A percentile compares a stretch with the other conserved stretches of the same genome.
Evolutionary conservation across 1,140 invertebrate genomes (phyloP).

Genomic region (Bombus fervidus): DNA sequence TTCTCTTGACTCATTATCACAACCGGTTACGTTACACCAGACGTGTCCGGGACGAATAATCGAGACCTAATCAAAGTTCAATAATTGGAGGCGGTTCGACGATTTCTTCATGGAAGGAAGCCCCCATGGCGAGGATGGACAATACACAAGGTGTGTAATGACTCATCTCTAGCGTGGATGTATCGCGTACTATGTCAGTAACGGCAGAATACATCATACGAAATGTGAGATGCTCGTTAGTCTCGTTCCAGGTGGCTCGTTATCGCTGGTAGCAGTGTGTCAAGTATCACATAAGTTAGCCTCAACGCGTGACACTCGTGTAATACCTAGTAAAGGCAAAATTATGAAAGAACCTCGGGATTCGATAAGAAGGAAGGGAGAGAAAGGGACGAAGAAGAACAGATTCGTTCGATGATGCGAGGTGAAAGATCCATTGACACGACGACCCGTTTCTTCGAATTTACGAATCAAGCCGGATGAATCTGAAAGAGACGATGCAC

Average conservation of each 20-base stretch:
- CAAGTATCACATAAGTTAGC: slow-evolving; percentile 73
- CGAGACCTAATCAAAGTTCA: background rate
- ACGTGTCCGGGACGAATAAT: background rate
- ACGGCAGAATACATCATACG: slow-evolving; percentile 54
- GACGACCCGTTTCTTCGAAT: background rate
- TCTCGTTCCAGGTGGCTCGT: slow-evolving; percentile 71
- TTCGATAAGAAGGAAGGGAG: slow-evolving; percentile 4
- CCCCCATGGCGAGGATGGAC: background rate
- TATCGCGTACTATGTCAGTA: slow-evolving; percentile 46
- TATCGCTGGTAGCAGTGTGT: slow-evolving; percentile 66
- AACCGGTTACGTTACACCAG: background rate
- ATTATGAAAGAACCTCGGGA: slow-evolving; percentile 56
- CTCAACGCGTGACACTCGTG: slow-evolving; percentile 53
- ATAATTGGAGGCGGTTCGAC: slow-evolving; percentile 18
- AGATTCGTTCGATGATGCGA: background rate
- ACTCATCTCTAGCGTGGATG: slow-evolving; percentile 23
- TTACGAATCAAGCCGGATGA: background rate
- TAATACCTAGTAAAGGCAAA: slow-evolving; percentile 53
- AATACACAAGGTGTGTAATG: slow-evolving; percentile 5
- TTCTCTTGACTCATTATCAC: background rate
- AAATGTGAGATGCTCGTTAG: slow-evolving; percentile 73
- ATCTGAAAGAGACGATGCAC: background rate
- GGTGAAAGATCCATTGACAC: background rate
- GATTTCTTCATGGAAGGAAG: background rate
- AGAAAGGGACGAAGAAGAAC: background rate